Conservation (phyloP, 2,888 invertebrate species). For the Sinotaia quadrata region DNA sequence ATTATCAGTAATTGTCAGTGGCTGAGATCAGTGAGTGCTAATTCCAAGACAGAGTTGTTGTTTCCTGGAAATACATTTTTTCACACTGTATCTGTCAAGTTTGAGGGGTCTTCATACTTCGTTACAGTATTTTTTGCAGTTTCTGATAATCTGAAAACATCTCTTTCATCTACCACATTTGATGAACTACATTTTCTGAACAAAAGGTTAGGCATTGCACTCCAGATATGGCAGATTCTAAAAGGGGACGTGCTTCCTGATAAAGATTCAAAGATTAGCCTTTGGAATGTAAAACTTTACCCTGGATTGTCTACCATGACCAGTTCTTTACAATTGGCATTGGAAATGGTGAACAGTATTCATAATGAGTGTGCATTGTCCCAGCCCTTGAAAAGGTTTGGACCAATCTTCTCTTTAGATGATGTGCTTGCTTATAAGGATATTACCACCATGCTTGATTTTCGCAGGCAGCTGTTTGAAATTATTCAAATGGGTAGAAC, state of each 20-base stretch:
- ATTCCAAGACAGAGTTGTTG: neutral
- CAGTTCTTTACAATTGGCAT: slow-evolving; percentile 7
- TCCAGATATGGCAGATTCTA: slow-evolving; percentile 14
- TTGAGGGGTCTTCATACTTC: slow-evolving; percentile 45
- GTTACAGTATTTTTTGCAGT: slow-evolving; percentile 65
- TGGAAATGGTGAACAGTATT: slow-evolving; percentile 15
- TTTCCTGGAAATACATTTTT: slow-evolving; percentile 63
- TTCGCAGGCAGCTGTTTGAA: slow-evolving; percentile 16
- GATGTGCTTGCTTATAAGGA: slow-evolving; percentile 18
- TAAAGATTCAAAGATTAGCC: neutral
- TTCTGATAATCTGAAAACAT: slow-evolving; percentile 67
- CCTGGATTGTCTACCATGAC: slow-evolving; percentile 21
- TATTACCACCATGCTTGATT: slow-evolving; percentile 21
- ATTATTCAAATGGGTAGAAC: neutral
- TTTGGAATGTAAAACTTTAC: slow-evolving; percentile 22
- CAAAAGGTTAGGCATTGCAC: slow-evolving; percentile 4
- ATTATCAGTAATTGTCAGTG: slow-evolving; percentile 71
- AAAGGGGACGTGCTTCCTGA: neutral
- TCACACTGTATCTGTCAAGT: slow-evolving; percentile 64
- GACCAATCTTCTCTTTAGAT: slow-evolving; percentile 4
- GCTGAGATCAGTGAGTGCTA: slow-evolving; percentile 8
- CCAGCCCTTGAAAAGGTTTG: neutral
- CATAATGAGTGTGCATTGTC: slow-evolving; percentile 6
- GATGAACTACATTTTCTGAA: slow-evolving; percentile 48
- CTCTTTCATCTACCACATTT: slow-evolving; percentile 32